Conservation (phyloP, 2,113 vertebrate species). For the Xerus inauris region DNA sequence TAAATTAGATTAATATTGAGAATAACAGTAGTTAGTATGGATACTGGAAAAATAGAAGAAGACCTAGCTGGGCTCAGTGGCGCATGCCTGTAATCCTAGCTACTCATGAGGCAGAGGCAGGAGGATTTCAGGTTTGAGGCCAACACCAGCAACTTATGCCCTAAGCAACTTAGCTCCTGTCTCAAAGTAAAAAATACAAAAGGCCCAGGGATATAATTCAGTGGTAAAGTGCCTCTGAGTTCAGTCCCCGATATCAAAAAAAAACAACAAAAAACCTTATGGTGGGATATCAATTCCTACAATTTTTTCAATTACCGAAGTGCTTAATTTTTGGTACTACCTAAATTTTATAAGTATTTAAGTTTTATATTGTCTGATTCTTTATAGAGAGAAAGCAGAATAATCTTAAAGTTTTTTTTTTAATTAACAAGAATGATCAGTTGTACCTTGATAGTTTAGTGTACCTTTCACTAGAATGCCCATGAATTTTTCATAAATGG, state of each 20-base stretch:
- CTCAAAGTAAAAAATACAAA: no score
- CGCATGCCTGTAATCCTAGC: no score
- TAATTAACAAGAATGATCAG: neutral
- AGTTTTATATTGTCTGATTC: neutral
- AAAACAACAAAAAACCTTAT: neutral
- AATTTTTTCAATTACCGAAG: neutral
- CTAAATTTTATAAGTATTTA: neutral
- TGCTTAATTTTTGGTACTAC: slow-evolving; percentile 21
- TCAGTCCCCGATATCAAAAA: no score
- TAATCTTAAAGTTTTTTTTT: neutral
- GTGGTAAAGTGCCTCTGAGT: no score
- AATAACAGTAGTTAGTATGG: neutral
- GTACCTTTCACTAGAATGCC: slow-evolving; percentile 15
- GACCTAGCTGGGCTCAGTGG: no score
- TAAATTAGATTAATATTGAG: slow-evolving; percentile 14
- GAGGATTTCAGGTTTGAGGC: no score
- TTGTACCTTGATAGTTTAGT: neutral
- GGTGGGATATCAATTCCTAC: neutral
- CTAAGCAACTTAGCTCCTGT: no score
- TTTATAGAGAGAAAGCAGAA: neutral
- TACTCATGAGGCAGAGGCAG: no score
- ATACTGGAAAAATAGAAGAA: neutral
- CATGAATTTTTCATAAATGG: neutral
- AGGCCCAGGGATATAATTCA: no score
- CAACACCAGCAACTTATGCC: no score